Conservation (phyloP, 1,140 invertebrate species). For the Rhizoglyphus robini region DNA sequence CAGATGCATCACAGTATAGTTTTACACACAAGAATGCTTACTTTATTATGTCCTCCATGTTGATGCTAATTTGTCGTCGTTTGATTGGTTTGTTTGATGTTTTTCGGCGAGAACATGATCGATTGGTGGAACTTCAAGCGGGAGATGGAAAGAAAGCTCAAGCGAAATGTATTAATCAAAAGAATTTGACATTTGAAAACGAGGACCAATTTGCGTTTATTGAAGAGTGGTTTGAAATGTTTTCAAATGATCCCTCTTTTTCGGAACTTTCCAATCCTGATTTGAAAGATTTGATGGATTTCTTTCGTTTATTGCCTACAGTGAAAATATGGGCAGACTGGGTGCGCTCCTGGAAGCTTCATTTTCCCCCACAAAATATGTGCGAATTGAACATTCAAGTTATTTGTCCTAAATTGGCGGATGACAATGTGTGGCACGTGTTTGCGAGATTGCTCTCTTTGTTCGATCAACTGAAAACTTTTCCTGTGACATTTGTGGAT, state of each 20-base stretch:
- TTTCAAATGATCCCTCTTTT: neutral
- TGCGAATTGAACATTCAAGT: neutral
- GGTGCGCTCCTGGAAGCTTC: neutral
- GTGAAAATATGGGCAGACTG: neutral
- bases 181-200: too few species aligned
- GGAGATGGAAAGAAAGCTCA: too few species aligned
- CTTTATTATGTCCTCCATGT: constrained; percentile 3
- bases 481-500: neutral
- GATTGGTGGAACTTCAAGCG: neutral
- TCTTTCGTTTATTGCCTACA: neutral
- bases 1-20: neutral
- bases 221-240: neutral
- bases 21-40: constrained; percentile 1
- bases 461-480: constrained; percentile 45
- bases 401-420: neutral
- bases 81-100: neutral
- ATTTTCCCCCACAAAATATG: neutral
- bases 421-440: constrained; percentile 56
- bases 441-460: constrained; percentile 59
- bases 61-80: neutral
- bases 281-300: neutral
- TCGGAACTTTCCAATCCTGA: neutral
- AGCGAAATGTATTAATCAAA: too few species aligned
- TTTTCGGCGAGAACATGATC: neutral
- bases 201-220: neutral